Base-by-base conservation (phyloP, 2,113 vertebrate genomes). In the Patagioenas fasciata region DNA sequence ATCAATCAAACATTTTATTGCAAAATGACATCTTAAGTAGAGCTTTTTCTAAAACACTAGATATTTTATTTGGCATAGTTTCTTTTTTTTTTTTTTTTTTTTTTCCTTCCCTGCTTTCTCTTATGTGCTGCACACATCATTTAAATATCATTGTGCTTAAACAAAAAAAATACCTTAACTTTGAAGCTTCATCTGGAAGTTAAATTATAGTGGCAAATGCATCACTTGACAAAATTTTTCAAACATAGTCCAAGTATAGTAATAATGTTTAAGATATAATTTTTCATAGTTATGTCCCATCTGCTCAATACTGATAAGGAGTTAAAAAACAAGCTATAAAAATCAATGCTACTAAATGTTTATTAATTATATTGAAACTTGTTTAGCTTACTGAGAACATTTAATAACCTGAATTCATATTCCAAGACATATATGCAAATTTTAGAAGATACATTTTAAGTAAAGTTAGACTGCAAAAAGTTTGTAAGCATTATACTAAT, bases 231-330 rank as follows among this genome's bases (percentile, higher is more conserved):
- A 96, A 93, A 94, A 78, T 95, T 98, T 97, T 97, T 97, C 96
- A 97, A 98, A 96, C 96, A 95, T 94, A 98, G 97, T 95, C 96
- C 94, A 97, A 94, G 89, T 96, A 96, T 66, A 97, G 92, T 94
- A 97, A 97, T 97, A 80, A 95, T 23, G 47, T 97, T 98, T 97
- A 97, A 98, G 98, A 97, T 96, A 98, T 79, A 96, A 64, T 96
- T 98, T 98, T 97, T 98, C 91, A 92, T 97, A 96, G 93, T 98
- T 98, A 96, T 88, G 88, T 93, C 86, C 88, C 97, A 97, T 98
- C 97, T 98, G 98, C 85, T 98, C 93, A 93, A 96, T 97, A 93
- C 95, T 98, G 98, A 98, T 98, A 98, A 98, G 98, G 91, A 96
- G 83, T 97, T 97, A 66, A 97, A 97, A 98, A 93, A 38, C 47